Base-by-base conservation (phyloP, 2,888 invertebrate genomes). In the Copidosoma aretas region DNA sequence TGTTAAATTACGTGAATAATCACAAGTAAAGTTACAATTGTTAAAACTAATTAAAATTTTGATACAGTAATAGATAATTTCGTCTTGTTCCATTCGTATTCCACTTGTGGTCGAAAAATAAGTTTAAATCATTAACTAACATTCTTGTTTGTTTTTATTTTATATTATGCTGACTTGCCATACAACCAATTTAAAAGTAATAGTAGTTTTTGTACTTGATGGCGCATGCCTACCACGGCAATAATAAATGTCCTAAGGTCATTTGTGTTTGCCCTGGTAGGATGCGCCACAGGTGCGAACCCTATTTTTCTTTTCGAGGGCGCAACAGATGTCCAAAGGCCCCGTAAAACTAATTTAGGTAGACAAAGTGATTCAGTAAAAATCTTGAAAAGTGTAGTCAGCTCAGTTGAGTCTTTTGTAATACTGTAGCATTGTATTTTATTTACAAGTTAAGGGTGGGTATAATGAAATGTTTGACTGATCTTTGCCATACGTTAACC, bases 401-500 rank as follows among this genome's bases (percentile, higher is more conserved):
- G 4, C 15, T 15, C 49, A 5, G 19, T 10, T 49, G 10, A 15
- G 49, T 49, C n/a, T 51, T 17, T 52, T 49, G 2, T 25, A 53
- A 15, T 22, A 52, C 22, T 22, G 22, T 24, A 25, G n/a, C 15
- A 14, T 61, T 21, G 2, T 61, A 1, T 46, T 46, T 46, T 32
- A 32, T 17, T 4, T 54, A 54, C 12, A 43, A 49, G 39, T 1
- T 15, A 46, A 58, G 49, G 56, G 43, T 21, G 76, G 73, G 68
- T 74, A 77, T 2, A 77, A 17, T 21, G 71, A 64, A 8, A 80
- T 51, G 43, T 49, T 52, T 0, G 73, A 21, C 0, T 75, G 49
- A 0, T 67, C 1, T 57, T 65, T 76, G 0, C 80, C 80, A 57
- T 75, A 79, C 60, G 65, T 71, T 1, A 77, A 14, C 66, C 76